Evolutionary conservation across 2,888 invertebrate species (phyloP).

Genomic region (Galeruca laticollis): DNA sequence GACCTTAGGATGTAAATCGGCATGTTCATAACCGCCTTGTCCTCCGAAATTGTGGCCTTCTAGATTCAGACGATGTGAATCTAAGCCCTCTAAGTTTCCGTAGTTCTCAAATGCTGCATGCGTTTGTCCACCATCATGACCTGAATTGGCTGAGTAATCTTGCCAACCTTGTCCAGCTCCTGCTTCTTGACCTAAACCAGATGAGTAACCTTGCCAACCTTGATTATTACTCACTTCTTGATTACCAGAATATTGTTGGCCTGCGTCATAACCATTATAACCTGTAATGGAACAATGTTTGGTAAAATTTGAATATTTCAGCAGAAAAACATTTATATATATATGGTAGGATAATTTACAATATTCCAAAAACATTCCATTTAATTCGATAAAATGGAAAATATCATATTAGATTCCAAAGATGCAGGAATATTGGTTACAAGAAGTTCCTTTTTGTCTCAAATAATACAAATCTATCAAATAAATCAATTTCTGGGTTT

Average conservation of each 20-base stretch:
- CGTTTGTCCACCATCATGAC: constrained; percentile 23
- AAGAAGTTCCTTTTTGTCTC: no score
- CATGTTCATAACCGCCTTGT: constrained; percentile 60
- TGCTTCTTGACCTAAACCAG: background rate
- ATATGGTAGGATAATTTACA: no score
- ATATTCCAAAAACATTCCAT: no score
- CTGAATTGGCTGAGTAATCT: constrained; percentile 5
- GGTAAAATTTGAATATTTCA: no score
- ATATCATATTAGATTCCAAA: no score
- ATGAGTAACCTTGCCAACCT: constrained; percentile 17
- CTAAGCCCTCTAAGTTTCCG: constrained; percentile 40
- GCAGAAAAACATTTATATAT: background rate
- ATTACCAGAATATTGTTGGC: background rate
- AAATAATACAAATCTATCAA: no score
- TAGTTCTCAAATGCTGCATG: constrained; percentile 21
- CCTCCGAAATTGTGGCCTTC: constrained; percentile 29
- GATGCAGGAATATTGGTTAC: no score
- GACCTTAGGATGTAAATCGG: constrained; percentile 67
- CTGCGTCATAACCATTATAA: background rate
- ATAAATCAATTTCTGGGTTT: no score
- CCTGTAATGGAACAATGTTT: background rate
- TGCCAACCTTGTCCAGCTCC: constrained; percentile 22
- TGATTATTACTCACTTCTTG: background rate
- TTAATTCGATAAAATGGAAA: no score
- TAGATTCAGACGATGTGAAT: constrained; percentile 44